Evolutionary conservation across 2,113 vertebrate genomes (phyloP), one percentile per base, ranked within the genome.

Genomic region (Speoplatyrhinus poulsoni): DNA sequence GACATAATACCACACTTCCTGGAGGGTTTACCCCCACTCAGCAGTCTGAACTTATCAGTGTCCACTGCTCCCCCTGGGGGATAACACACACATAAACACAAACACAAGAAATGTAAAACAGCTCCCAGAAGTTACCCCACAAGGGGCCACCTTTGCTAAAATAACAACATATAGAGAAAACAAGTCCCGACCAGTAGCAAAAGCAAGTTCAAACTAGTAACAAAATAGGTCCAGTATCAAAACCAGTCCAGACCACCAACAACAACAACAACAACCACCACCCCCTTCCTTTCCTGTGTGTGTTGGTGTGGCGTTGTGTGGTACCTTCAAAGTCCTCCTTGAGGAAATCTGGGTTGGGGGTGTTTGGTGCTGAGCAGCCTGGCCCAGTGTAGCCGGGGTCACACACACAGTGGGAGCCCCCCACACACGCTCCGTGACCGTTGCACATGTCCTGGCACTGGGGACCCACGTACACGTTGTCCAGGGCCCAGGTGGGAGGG

Each of bases 301-400:
- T 62, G 61, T 49, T 56, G 15, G 6, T 33, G 26, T 41, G 60
- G 46, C 8, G 33, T 47, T 46, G 75, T 58, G 3, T 6, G 61
- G 26, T 93, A 99, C 98, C 98, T 96, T 99, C 97, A 87, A 99
- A 99, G 85, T 99, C 98, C 74, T 98, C 96, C 79, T 98, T 98
- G 12, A 99, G 94, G 86, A 99, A 99, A 79, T 99, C 95, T 4
- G 95, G 88, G 76, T 98, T 98, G 84, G 95, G 96, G 63, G 92
- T 93, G 78, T 96, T 95, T 62, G 95, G 94, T 55, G 94, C 90
- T 76, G 91, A 96, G 84, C 98, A 99, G 79, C 95, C 96, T 0
- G 93, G 89, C 12, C 96, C 97, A 3, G 97, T 96, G 85, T 94
- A 96, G 0, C 95, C 93, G 0, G 93, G 91, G 75, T 99, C 98